Evolutionary conservation across 2,888 invertebrate genomes (phyloP).

Genomic region (Gastrophysa polygoni): DNA sequence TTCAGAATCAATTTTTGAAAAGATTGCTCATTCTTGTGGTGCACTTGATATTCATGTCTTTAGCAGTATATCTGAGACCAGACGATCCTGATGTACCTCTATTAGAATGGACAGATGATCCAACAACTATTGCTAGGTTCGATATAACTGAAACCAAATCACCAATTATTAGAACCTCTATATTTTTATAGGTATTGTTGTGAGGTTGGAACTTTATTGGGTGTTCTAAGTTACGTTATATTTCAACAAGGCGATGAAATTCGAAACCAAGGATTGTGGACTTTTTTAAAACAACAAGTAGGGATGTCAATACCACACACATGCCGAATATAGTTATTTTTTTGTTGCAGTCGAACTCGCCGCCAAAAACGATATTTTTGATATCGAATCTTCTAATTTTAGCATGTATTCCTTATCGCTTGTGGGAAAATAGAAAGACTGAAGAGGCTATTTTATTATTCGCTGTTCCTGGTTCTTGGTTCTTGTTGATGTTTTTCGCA

Average conservation of each 20-base stretch:
- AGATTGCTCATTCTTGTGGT: slow-evolving; percentile 85
- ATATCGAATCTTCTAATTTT: slow-evolving; percentile 89
- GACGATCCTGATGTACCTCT: slow-evolving; percentile 65
- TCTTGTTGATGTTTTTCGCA: slow-evolving; percentile 97
- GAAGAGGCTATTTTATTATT: slow-evolving; percentile 94
- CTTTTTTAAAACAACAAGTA: slow-evolving; percentile 92
- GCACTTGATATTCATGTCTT: slow-evolving; percentile 85
- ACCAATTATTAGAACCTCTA: neutral
- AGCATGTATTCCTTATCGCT: slow-evolving; percentile 86
- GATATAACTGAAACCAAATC: neutral
- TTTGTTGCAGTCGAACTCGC: slow-evolving; percentile 80
- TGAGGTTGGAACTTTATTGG: slow-evolving; percentile 84
- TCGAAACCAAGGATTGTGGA: slow-evolving; percentile 88
- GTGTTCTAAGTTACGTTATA: slow-evolving; percentile 86
- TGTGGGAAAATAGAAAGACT: slow-evolving; percentile 72
- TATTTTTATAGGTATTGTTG: slow-evolving; percentile 67
- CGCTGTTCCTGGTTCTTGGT: slow-evolving; percentile 96
- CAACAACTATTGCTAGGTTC: slow-evolving; percentile 58
- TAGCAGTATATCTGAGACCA: slow-evolving; percentile 92
- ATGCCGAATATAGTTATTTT: neutral
- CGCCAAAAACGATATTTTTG: slow-evolving; percentile 93
- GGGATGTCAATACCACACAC: slow-evolving; percentile 37
- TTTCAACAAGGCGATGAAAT: slow-evolving; percentile 95
- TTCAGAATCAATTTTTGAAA: slow-evolving; percentile 90
- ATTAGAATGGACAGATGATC: slow-evolving; percentile 62